A percentile compares a stretch with the other conserved stretches of the same genome.
These are phyloP conservation scores for Dysmachus trigonus DNA, from an alignment of 2,888 invertebrate genomes.

Conservation along the genomic window DNA sequence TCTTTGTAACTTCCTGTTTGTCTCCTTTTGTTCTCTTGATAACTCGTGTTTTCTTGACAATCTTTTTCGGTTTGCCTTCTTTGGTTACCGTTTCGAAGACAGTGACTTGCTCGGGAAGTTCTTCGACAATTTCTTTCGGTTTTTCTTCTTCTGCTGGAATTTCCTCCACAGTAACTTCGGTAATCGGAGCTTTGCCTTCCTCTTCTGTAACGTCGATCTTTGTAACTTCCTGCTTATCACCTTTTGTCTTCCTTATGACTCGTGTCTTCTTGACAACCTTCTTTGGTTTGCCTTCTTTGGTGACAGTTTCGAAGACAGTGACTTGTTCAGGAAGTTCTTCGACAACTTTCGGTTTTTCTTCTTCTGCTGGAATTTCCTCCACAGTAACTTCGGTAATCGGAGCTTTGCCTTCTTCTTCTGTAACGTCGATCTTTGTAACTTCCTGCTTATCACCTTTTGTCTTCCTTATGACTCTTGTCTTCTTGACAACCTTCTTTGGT, in stretches of 20 bases:
- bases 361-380: too few relatives aligned
- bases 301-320: slow-evolving; percentile 42
- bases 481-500: slow-evolving; percentile 55
- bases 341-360: neutral
- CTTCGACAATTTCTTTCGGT: slow-evolving; percentile 42
- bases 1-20: slow-evolving; percentile 62
- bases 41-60: slow-evolving; percentile 55
- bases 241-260: slow-evolving; percentile 51
- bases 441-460: slow-evolving; percentile 56
- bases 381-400: slow-evolving; percentile 55
- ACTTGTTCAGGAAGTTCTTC: slow-evolving; percentile 48
- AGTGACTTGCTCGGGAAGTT: slow-evolving; percentile 50
- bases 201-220: slow-evolving; percentile 55
- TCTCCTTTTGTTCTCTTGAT: slow-evolving; percentile 59
- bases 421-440: slow-evolving; percentile 58
- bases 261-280: slow-evolving; percentile 52
- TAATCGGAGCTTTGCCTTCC: slow-evolving; percentile 58
- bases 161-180: slow-evolving; percentile 56
- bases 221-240: slow-evolving; percentile 59
- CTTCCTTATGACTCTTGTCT: slow-evolving; percentile 59
- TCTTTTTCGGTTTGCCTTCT: slow-evolving; percentile 55
- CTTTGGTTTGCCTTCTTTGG: slow-evolving; percentile 53
- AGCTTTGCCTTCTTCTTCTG: slow-evolving; percentile 54
- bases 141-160: slow-evolving; percentile 49
- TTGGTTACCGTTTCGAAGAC: slow-evolving; percentile 50